phyloP scores from a whole-genome alignment of 2,797 vertebrate species.

The Aplochiton taeniatus region DNA sequence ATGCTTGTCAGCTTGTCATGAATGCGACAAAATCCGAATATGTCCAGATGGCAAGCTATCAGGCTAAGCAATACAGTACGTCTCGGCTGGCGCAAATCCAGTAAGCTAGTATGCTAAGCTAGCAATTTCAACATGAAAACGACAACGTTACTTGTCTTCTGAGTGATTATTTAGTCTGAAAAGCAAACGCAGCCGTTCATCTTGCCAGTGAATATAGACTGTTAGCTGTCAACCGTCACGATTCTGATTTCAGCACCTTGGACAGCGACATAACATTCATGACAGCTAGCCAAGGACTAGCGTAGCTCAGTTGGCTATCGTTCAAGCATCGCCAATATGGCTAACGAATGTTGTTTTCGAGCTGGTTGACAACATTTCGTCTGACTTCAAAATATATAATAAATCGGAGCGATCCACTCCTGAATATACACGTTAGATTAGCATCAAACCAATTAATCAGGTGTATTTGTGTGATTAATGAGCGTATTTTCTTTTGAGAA shows the following conservation, averaged over 20 bases:
- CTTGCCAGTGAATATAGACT: not conserved
- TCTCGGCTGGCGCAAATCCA: too few species aligned
- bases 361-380: constrained; percentile 8
- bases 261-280: constrained; percentile 57
- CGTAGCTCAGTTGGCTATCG: not conserved
- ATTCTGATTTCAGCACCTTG: constrained; percentile 63
- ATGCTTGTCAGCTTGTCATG: too few species aligned
- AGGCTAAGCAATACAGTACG: too few species aligned
- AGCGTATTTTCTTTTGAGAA: not conserved
- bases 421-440: not conserved
- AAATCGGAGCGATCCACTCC: not conserved
- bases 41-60: too few species aligned
- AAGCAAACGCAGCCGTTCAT: too few species aligned
- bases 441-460: accelerated
- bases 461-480: accelerated
- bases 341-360: constrained; percentile 36
- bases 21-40: too few species aligned
- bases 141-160: too few species aligned
- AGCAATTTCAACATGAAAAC: too few species aligned
- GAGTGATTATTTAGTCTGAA: too few species aligned
- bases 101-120: too few species aligned
- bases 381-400: too few species aligned
- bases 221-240: not conserved
- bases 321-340: constrained; percentile 34
- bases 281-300: constrained; percentile 8